Conservation (phyloP, 2,888 invertebrate species). For the Megalurothrips usitatus region DNA sequence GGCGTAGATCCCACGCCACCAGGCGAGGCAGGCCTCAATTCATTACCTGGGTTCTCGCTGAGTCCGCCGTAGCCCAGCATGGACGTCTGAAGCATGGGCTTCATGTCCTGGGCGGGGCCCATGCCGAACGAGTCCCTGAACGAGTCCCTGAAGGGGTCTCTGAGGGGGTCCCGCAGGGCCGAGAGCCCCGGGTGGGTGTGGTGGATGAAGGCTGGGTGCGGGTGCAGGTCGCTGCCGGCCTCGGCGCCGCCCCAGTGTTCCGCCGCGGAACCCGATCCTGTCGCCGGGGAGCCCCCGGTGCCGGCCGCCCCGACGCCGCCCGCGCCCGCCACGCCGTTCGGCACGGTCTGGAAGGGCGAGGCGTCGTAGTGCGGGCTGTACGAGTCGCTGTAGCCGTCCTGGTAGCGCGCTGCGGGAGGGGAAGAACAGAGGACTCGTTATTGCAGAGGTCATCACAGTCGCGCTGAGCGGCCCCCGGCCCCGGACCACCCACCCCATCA, state of each 20-base stretch:
- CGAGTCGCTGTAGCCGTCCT: conserved; percentile 52
- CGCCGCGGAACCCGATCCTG: conserved; percentile 33
- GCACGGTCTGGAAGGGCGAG: conserved; percentile 70
- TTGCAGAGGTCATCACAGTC: too few species aligned
- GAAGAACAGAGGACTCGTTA: not conserved
- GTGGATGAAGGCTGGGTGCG: conserved; percentile 44
- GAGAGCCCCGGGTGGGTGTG: conserved; percentile 49
- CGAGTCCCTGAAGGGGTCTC: conserved; percentile 51
- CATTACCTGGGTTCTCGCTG: conserved; percentile 33
- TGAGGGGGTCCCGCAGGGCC: conserved; percentile 40
- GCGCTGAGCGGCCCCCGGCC: too few species aligned
- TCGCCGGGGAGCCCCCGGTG: conserved; percentile 31
- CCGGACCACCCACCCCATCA: too few species aligned
- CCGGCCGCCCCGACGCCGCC: conserved; percentile 27
- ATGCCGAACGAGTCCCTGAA: conserved; percentile 44
- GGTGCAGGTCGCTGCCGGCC: conserved; percentile 39
- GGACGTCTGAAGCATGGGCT: conserved; percentile 54
- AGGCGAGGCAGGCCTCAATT: not conserved
- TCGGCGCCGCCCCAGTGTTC: conserved; percentile 42
- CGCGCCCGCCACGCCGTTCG: conserved; percentile 49
- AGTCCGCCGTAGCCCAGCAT: conserved; percentile 53
- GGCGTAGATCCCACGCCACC: not conserved
- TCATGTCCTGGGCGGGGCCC: conserved; percentile 49
- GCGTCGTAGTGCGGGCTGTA: conserved; percentile 58
- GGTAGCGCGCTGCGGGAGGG: conserved; percentile 46